Evolutionary conservation across 2,888 invertebrate genomes (phyloP).

Genomic region (Eubasilissa splendida): DNA sequence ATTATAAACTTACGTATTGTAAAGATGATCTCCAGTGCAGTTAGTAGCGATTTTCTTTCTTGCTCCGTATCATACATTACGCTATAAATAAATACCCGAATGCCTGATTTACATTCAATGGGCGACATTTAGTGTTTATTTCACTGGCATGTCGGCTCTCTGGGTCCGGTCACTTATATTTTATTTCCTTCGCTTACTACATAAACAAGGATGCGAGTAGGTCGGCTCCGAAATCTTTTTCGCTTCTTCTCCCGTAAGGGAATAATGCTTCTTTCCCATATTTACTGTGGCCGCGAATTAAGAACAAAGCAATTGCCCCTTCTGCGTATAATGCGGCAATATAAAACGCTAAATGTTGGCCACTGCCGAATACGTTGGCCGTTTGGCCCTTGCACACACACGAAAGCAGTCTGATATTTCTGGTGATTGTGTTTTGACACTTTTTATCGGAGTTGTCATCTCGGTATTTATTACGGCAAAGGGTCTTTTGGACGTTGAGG

Average conservation of each 20-base stretch:
- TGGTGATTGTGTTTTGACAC: constrained; percentile 36
- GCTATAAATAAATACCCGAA: constrained; percentile 50
- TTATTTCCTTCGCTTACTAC: constrained; percentile 37
- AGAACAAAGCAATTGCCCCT: constrained; percentile 56
- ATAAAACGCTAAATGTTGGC: constrained; percentile 45
- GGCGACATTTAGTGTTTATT: constrained; percentile 58
- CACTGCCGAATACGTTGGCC: background rate
- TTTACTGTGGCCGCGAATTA: constrained; percentile 55
- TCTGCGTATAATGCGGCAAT: constrained; percentile 51
- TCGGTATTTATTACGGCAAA: constrained; percentile 22
- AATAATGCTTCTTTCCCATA: constrained; percentile 52
- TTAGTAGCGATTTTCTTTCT: background rate
- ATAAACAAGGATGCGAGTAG: constrained; percentile 23
- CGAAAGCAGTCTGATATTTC: constrained; percentile 27
- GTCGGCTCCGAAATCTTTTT: constrained; percentile 45
- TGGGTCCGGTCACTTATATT: constrained; percentile 52
- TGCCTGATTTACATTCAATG: constrained; percentile 58
- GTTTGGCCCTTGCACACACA: constrained; percentile 3
- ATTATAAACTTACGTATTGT: no score
- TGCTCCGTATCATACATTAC: constrained; percentile 46
- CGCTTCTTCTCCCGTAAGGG: constrained; percentile 39
- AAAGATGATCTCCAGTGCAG: background rate
- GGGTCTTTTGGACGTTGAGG: background rate
- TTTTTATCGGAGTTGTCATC: constrained; percentile 38
- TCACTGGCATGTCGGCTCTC: constrained; percentile 53